phyloP scores from a whole-genome alignment of 2,797 vertebrate species.

The Sarcophilus harrisii region DNA sequence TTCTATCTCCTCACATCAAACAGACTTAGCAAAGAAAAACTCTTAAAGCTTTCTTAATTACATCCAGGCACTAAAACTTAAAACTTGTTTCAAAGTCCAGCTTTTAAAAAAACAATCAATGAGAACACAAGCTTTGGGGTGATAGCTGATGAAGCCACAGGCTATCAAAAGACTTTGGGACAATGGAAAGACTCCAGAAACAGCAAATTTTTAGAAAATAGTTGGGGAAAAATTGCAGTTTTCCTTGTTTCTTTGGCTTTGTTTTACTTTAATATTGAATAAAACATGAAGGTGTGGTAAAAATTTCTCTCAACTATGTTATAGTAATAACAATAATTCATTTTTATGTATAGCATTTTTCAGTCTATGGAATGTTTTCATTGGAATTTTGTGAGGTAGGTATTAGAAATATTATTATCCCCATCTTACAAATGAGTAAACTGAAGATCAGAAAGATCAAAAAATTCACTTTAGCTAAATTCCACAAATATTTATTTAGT shows the following conservation, averaged over 20 bases:
- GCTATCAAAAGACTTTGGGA: background rate
- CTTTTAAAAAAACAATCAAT: background rate
- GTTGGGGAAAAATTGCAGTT: background rate
- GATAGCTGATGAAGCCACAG: background rate
- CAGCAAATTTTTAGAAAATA: background rate
- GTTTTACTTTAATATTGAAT: background rate
- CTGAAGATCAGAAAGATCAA: background rate
- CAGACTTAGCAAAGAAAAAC: background rate
- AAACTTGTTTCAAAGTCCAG: background rate
- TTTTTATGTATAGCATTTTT: background rate
- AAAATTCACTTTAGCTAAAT: background rate
- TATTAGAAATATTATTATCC: constrained; percentile 2
- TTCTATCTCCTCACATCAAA: constrained; percentile 6
- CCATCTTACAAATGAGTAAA: constrained; percentile 32
- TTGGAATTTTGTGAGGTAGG: background rate
- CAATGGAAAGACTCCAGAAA: background rate
- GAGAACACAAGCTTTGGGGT: background rate
- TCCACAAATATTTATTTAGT: background rate
- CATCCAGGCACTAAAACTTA: constrained; percentile 2
- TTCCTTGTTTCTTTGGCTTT: background rate
- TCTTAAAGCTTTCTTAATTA: background rate
- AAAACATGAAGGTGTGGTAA: background rate
- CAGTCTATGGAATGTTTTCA: background rate
- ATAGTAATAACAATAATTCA: background rate
- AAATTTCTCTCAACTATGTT: background rate